Evolutionary conservation across 2,797 vertebrate genomes (phyloP).

Genomic region (Tangara arthus): DNA sequence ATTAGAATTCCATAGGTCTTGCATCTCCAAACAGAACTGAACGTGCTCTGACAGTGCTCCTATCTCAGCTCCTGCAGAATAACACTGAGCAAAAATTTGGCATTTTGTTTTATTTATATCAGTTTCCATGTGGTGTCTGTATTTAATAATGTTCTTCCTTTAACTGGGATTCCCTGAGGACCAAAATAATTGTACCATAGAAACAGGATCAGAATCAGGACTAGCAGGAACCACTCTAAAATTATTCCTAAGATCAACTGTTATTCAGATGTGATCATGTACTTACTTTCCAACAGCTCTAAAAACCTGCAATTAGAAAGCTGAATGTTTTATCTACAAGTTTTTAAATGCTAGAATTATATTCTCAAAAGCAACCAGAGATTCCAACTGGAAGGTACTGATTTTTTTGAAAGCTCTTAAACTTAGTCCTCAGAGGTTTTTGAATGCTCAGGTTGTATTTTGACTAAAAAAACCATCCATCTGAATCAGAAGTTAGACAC

Average conservation of each 20-base stretch:
- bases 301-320: background rate
- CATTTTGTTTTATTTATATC: background rate
- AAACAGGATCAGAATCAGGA: background rate
- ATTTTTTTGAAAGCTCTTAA: background rate
- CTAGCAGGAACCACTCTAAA: background rate
- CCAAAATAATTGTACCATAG: background rate
- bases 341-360: background rate
- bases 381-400: background rate
- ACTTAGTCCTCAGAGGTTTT: background rate
- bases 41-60: background rate
- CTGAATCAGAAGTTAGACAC: background rate
- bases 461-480: background rate
- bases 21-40: background rate
- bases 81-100: background rate
- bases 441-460: accelerated
- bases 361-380: background rate
- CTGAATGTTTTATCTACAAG: background rate
- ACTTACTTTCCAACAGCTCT: background rate
- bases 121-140: background rate
- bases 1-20: background rate
- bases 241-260: background rate
- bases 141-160: background rate
- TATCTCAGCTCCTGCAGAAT: background rate
- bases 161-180: background rate
- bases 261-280: background rate